Base-by-base conservation (phyloP, 2,113 vertebrate species). In the Planiliza haematocheilus region DNA sequence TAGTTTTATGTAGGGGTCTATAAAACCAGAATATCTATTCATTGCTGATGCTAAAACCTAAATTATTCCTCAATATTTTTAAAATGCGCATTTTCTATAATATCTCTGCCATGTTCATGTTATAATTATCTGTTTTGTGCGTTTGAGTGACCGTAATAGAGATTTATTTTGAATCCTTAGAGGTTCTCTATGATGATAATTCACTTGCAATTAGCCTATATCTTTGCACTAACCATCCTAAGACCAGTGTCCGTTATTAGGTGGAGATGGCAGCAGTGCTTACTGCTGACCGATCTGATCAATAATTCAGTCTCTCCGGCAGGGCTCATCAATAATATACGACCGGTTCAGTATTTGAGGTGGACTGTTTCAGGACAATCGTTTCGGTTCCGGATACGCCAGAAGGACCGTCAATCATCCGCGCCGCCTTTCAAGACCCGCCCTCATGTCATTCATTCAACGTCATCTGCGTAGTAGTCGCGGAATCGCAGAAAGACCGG, bases 291-390 rank as follows among this genome's bases (percentile, higher is more conserved):
- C 77, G 79, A 5, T 66, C 48, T 81, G 60, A 89, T 93, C 49
- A 93, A 92, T 93, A 86, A 93, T 92, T 88, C 48, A 93, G 70
- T 45, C 16, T 57, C 79, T 71, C 66, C 49, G 42, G 88, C 80
- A 79, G 78, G 7, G 52, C 43, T 78, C 18, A 83, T 93, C 41
- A 88, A 93, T 92, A 85, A 91, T 89, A 58, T 66, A 93, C 63
- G 34, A 52, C 63, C 39, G 74, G 43, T 58, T 84, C 52, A 82
- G 63, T 72, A 75, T 86, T 89, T 79, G 21, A 88, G 63, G 58
- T 42, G 48, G 70, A 81, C 70, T 34, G 70, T 81, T 88, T 89
- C 21, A 85, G 50, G 45, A 63, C 49, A 13, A 12, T 37, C 61
- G 11, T 34, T 43, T 59, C 43, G 8, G 49, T 42, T 34, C 6